Evolutionary conservation across 2,797 vertebrate genomes (phyloP), one percentile per base, ranked within the genome.

Genomic region (Smutsia gigantea): DNA sequence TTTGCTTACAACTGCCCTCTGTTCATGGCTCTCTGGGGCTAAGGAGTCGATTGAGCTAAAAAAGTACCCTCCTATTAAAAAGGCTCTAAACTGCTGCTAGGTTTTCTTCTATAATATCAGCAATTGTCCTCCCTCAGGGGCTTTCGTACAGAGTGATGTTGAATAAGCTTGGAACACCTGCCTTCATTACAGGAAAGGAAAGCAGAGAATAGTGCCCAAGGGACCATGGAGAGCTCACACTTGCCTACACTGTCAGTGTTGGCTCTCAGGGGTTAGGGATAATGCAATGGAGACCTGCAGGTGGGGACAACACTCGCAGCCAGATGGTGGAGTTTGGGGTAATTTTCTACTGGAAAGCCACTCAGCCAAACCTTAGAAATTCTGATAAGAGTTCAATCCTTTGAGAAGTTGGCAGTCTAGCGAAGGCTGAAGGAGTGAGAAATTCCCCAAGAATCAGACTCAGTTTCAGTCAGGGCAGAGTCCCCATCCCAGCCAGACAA

Each of bases 161-260:
- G 17, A 93, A 92, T 95, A 63, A 46, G 31, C 64, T 71, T 91
- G 27, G 27, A 71, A 93, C 37, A 42, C 64, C 53, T 66, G 63
- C 42, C 85, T 93, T 93, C 55, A 39, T 87, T 49, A 51, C 1
- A 53, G 19, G 27, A 53, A 74, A 83, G 14, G 17, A 37, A 91
- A 91, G 15, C 19, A 51, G 34, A 72, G 7, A 34, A 10, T 2
- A 10, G 15, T 31, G 1, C 2, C 7, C 37, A 12, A 8, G 59
- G 34, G 69, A 37, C 55, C 71, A 66, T 9, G 4, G 7, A 5
- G 15, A 64, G 42, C 19, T 71, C 79, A 23, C 1, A 19, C 7
- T 5, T 66, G 23, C 51, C 0, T 10, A 19, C 15, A 12, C 23
- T 2, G 46, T 39, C 39, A 34, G 15, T 2, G 0, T 29, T 42